Conservation (phyloP, 2,113 vertebrate species). For the Tragelaphus scriptus region DNA sequence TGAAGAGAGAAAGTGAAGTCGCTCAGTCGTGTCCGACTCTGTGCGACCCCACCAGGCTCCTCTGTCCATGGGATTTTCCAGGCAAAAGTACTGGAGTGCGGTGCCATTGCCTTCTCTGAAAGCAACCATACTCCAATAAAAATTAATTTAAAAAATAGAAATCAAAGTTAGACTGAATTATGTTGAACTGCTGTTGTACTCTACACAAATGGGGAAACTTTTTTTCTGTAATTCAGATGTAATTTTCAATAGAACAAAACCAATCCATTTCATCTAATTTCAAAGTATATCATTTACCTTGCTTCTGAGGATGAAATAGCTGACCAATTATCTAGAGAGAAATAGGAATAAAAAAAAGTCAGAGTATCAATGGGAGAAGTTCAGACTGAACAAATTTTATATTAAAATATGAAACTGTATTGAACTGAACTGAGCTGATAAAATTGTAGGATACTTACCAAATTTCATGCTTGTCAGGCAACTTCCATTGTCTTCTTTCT, state of each 20-base stretch:
- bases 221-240: not conserved
- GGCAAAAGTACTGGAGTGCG: no score
- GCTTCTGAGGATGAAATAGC: not conserved
- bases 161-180: not conserved
- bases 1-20: no score
- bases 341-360: not conserved
- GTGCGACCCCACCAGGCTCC: no score
- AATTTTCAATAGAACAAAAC: not conserved
- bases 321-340: not conserved
- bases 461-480: not conserved
- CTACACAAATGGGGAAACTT: not conserved
- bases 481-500: constrained; percentile 35
- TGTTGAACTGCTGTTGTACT: not conserved
- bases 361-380: not conserved
- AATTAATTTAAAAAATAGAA: not conserved
- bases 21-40: no score
- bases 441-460: constrained; percentile 53
- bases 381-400: not conserved
- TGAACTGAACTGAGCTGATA: not conserved
- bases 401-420: not conserved
- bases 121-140: not conserved
- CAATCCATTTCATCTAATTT: not conserved
- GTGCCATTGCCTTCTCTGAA: not conserved
- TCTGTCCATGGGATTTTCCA: no score
- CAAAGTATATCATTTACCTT: constrained; percentile 46